Conservation (phyloP, 2,797 vertebrate species). For the Lepus oiostolus region DNA sequence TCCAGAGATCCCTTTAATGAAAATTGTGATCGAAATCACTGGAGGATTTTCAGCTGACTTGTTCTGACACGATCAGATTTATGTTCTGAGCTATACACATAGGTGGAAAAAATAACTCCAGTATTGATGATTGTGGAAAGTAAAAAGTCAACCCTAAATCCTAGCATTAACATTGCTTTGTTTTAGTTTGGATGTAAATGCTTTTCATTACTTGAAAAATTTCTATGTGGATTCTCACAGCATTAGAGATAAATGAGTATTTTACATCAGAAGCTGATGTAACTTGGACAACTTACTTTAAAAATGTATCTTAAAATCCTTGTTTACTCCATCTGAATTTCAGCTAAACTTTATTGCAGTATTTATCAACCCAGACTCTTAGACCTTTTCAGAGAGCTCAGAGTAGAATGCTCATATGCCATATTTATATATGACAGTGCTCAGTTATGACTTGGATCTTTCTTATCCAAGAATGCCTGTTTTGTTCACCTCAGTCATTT, state of each 20-base stretch:
- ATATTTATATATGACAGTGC: neutral
- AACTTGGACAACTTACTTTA: neutral
- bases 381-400: neutral
- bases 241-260: neutral
- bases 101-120: conserved; percentile 5
- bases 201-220: conserved; percentile 20
- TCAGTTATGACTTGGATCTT: neutral
- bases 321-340: neutral
- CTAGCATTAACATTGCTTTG: neutral
- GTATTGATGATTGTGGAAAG: neutral
- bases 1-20: neutral
- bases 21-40: neutral
- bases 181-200: neutral
- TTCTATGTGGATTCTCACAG: neutral
- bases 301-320: conserved; percentile 29
- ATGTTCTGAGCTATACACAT: conserved; percentile 11
- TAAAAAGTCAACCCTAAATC: neutral
- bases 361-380: neutral
- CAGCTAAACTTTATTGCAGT: conserved; percentile 1
- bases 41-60: neutral
- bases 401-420: conserved; percentile 7
- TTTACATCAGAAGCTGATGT: neutral
- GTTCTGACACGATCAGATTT: neutral
- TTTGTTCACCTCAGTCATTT: conserved; percentile 32
- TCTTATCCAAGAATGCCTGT: neutral